Base-by-base conservation (phyloP, 2,888 invertebrate genomes). In the Dorcus parallelipipedus region DNA sequence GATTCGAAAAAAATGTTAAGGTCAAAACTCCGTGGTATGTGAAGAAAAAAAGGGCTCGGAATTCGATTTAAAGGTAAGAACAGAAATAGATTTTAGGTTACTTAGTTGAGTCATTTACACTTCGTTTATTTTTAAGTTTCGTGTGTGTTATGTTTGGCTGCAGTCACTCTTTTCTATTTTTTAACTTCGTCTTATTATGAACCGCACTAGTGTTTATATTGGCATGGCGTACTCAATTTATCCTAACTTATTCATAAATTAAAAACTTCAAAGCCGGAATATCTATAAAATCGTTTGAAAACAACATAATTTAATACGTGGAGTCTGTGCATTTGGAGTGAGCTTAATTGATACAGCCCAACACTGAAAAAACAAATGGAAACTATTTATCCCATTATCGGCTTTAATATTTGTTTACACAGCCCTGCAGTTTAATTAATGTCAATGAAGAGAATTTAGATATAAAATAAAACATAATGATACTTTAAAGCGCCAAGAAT, bases 241-340 rank as follows among this genome's bases (percentile, higher is more conserved):
- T 54, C 38, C 51, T 20, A 20, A 38, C 45, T 45, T 47, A 52
- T 54, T 54, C 54, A 45, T 54, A 54, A 54, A 54, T 54, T 54
- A 17, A 47, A 45, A 54, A 54, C 54, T 47, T 54, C 54, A 54
- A 54, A 54, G 54, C 47, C 45, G 17, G 23, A 45, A 45, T 45
- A 45, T 45, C 45, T 20, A 45, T 45, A 45, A 45, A 45, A 20
- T 45, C 45, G 45, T 45, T 45, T 10, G 20, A 17, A 45, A 45
- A 45, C 45, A 45, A 10, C 45, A 20, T 45, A 45, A 45, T 20
- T 45, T 45, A 45, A 45, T 45, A 20, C 45, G 45, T 23, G 14
- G 17, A 45, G 45, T 23, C 45, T 45, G 45, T 20, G 23, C 45
- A 23, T 45, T 45, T 20, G 9, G 9, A 45, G n/a, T 45, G 45